Evolutionary conservation across 1,140 invertebrate genomes (phyloP), one percentile per base, ranked within the genome.

Genomic region (Geopemphigus sp.): DNA sequence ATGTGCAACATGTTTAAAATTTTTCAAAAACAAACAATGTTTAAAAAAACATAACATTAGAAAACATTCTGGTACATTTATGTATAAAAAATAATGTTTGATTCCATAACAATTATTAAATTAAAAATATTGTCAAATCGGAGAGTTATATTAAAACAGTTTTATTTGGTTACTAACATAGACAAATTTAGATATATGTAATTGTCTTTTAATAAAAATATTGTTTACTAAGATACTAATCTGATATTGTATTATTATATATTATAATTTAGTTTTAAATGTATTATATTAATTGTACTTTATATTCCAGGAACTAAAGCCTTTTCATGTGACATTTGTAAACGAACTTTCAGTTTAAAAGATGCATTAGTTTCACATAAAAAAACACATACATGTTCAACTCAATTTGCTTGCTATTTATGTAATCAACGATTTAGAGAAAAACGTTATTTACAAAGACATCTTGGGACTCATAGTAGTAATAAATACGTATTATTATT

Each of bases 391-490:
- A 47, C 24, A 26, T 17, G 39, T n/a, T 78, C 74, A 29, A 78
- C 56, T 26, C 74, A 78, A 63, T 50, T 78, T 50, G 14, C 74
- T n/a, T 78, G 74, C 47, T 78, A 78, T 63, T 78, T 78, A 63
- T 78, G 74, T 61, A 63, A 63, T 29, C 74, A 63, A 50, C 22
- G 39, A n/a, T 78, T 78, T 78, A 61, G 39, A 63, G 74, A 78
- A 78, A 78, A 78, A 47, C 74, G 74, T 26, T 78, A 78, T 63
- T 59, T 78, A 47, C 57, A 61, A 50, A 78, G 74, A 78, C 74
- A 78, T 78, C 56, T 78, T 19, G 39, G 57, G 24, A 78, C 74
- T 47, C 74, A 78, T 19, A 78, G 26, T 47, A 78, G 74, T 78
- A 61, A 78, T 76, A 59, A 14, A 24, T 1, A 39, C 39, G 4